phyloP scores from a whole-genome alignment of 1,140 invertebrate species.

The Zaprionus tsacasi region DNA sequence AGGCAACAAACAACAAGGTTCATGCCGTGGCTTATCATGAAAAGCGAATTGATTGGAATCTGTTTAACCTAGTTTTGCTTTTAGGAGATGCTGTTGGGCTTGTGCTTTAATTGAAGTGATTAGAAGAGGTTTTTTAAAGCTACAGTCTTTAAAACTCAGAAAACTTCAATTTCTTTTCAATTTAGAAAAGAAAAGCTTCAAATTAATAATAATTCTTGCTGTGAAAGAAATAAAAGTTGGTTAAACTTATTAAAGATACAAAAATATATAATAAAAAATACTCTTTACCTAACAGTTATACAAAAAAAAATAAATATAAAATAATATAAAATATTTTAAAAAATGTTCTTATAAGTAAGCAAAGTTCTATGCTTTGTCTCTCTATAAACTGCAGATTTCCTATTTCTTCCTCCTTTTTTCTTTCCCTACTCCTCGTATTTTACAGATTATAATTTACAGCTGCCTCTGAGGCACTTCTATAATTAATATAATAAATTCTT shows the following conservation, averaged over 20 bases:
- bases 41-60: not conserved
- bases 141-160: no score
- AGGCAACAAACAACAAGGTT: conserved; percentile 8
- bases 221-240: no score
- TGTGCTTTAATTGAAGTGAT: not conserved
- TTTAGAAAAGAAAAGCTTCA: no score
- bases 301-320: no score
- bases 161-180: not conserved
- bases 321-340: no score
- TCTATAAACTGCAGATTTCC: not conserved
- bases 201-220: no score
- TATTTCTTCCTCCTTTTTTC: not conserved
- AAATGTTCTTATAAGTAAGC: no score
- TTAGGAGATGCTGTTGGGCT: not conserved
- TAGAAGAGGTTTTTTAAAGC: not conserved
- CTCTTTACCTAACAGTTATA: no score
- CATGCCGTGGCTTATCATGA: conserved; percentile 22
- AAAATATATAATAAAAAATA: no score
- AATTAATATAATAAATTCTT: not conserved
- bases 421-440: not conserved
- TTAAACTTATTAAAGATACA: no score
- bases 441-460: not conserved
- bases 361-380: no score
- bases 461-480: not conserved
- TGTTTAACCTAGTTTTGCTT: conserved; percentile 8